Base-by-base conservation (phyloP, 37 sponge, comb jelly and placozoan genomes). In the Beroe forskalii region DNA sequence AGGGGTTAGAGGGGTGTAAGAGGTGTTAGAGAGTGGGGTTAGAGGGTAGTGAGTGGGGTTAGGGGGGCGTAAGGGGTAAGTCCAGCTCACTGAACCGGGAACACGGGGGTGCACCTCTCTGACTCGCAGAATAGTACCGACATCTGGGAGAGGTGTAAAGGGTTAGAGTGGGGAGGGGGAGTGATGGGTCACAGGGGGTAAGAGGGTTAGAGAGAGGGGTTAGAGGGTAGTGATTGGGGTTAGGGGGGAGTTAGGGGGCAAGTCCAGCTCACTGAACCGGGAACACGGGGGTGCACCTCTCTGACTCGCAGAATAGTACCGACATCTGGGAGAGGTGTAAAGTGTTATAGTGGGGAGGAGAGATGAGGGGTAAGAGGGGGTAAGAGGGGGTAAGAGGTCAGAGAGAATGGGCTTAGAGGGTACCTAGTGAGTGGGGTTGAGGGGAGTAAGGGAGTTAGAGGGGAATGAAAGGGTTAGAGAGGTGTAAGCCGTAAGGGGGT, bases 181-280 rank as follows among this genome's bases (percentile, higher is more conserved):
- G n/a, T n/a, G n/a, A n/a, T n/a, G n/a, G n/a, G n/a, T n/a, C n/a
- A n/a, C n/a, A n/a, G n/a, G 24, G 60, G 75, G 8, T 9, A 17
- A 55, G 60, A 17, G 60, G 60, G 9, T n/a, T n/a, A n/a, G n/a
- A n/a, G 17, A 17, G 60, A 19, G 60, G 60, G 60, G 14, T 17
- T 17, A 55, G 60, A 55, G 60, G 9, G 60, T 9, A 55, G 60
- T 19, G 17, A 55, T 19, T 55, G 60, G 60, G 17, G 60, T 55
- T 55, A 55, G 9, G 14, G 60, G 60, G 60, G 17, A 9, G 60
- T n/a, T 55, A 17, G 17, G 9, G 60, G 9, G n/a, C n/a, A n/a
- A 0, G 99, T 98, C 99, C 99, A 98, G 25, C 96, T 96, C 69
- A 98, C 99, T 0, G 66, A 48, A 0, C 96, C 96, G 36, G 93